A percentile compares a stretch with the other conserved stretches of the same genome.
These are phyloP conservation scores for Octomys mimax DNA, from an alignment of 2,797 vertebrate species.

Conservation along the genomic window DNA sequence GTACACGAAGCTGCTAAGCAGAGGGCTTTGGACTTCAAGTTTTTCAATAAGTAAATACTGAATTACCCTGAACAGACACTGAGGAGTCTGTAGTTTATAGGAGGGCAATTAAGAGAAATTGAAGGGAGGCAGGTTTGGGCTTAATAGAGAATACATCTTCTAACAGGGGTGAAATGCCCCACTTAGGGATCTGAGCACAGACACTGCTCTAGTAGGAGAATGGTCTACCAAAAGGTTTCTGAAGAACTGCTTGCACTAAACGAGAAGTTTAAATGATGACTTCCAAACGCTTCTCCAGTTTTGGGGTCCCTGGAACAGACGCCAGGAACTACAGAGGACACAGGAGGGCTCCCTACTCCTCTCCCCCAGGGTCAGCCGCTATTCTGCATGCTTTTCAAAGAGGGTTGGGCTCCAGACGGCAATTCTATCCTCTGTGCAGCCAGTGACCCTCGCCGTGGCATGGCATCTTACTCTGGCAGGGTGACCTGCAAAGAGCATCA, in stretches of 20 bases:
- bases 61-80: neutral
- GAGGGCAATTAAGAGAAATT: neutral
- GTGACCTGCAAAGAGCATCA: neutral
- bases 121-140: neutral
- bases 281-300: neutral
- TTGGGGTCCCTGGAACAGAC: neutral
- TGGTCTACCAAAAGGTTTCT: neutral
- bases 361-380: neutral
- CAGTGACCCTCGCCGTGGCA: fast-evolving
- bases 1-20: neutral
- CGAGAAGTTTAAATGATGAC: neutral
- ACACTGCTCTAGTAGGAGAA: neutral
- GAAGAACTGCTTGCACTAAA: neutral
- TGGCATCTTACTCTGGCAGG: neutral
- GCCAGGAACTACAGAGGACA: neutral
- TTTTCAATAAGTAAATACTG: neutral
- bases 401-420: neutral
- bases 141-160: neutral
- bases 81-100: neutral
- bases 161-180: neutral
- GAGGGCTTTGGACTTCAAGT: neutral
- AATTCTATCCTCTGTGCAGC: neutral
- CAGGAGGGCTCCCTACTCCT: neutral
- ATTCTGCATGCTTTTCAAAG: neutral
- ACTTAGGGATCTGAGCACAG: neutral